phyloP scores from a whole-genome alignment of 1,140 invertebrate species.

The Sarcophaga peregrina region DNA sequence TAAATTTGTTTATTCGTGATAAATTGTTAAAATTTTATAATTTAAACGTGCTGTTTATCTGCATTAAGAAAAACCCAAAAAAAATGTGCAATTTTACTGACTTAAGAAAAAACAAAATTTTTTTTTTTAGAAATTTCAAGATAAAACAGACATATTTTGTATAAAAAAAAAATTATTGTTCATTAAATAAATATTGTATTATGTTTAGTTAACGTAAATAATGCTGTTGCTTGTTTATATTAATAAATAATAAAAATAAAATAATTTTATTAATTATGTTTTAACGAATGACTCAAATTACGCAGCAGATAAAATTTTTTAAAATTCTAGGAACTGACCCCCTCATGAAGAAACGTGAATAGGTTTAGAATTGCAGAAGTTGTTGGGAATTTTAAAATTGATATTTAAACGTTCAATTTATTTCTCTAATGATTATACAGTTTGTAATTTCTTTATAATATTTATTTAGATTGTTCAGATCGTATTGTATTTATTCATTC shows the following conservation, averaged over 20 bases:
- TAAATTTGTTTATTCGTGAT: too few relatives aligned
- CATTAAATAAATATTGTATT: background rate
- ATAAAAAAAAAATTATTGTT: background rate
- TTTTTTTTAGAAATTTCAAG: too few relatives aligned
- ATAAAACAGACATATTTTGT: too few relatives aligned
- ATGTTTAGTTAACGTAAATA: background rate
- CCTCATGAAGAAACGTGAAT: background rate
- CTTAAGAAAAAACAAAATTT: too few relatives aligned
- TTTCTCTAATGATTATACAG: background rate
- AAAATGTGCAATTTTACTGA: too few relatives aligned
- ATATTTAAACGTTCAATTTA: background rate
- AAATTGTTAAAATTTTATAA: too few relatives aligned
- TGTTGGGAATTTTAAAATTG: background rate
- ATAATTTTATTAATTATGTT: background rate
- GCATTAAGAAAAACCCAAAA: too few relatives aligned
- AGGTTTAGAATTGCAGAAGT: conserved; percentile 4
- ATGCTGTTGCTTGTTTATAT: background rate
- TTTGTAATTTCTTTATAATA: background rate
- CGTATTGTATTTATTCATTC: background rate
- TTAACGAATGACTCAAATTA: background rate
- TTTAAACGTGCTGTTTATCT: too few relatives aligned
- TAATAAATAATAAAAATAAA: background rate
- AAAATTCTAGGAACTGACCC: background rate
- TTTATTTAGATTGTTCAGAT: too few relatives aligned
- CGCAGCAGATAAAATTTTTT: background rate